Evolutionary conservation across 2,113 vertebrate genomes (phyloP), one percentile per base, ranked within the genome.

Genomic region (Actinemys pallida): DNA sequence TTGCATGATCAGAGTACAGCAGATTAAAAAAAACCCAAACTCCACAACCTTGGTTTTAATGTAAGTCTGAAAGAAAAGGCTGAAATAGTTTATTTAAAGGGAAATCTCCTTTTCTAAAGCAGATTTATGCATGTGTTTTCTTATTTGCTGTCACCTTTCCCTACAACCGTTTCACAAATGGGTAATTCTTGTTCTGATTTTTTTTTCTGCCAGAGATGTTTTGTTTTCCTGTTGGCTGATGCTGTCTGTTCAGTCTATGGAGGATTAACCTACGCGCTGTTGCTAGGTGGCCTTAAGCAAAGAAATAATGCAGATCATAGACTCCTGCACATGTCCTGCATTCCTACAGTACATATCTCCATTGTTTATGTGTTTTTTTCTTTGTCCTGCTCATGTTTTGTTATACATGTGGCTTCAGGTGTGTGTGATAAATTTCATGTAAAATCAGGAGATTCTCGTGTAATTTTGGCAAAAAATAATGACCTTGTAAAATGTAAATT

Each of bases 251-350:
- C 83, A 79, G 97, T 97, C 98, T 96, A 81, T 92, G 90, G 97
- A 97, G 97, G 94, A 96, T 98, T 98, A 96, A 95, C 96, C 96
- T 97, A 81, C 96, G 96, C 3, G 93, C 94, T 94, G 95, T 97
- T 96, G 97, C 96, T 98, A 96, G 97, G 97, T 97, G 97, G 96
- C 97, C 96, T 95, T 97, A 96, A 98, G 97, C 97, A 94, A 97
- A 96, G 95, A 94, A 98, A 96, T 95, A 97, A 94, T 1, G 35
- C 87, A 97, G 97, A 97, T 97, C 91, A 95, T 86, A 95, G 91
- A 86, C 87, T 96, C 87, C 91, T 94, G 56, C n/a, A 31, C 57
- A 78, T 79, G 56, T 88, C 81, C 49, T 92, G 89, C 95, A 96
- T 97, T 97, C 95, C 94, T 97, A 84, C 57, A 90, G 69, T 95